A percentile compares a stretch with the other conserved stretches of the same genome.
Conservation (phyloP, 2,888 invertebrate species). For the Tachina fera region DNA sequence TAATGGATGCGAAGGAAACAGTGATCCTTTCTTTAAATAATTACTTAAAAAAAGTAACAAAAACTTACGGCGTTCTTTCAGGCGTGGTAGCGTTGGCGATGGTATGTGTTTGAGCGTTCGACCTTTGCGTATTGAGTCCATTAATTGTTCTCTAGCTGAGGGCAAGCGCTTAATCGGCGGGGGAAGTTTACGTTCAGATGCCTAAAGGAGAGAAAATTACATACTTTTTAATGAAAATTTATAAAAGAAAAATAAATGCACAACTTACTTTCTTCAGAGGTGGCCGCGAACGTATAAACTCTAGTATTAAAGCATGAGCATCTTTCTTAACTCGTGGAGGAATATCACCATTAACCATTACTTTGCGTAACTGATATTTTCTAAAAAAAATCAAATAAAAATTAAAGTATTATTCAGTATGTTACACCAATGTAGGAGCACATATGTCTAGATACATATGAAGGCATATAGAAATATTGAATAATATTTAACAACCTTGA, state of each 20-base stretch:
- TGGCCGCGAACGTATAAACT: constrained; percentile 97
- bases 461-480: neutral
- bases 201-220: constrained; percentile 82
- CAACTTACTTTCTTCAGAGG: constrained; percentile 92
- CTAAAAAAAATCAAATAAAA: constrained; percentile 72
- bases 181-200: constrained; percentile 92
- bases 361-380: constrained; percentile 94
- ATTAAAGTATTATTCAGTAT: neutral
- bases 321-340: constrained; percentile 94
- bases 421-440: neutral
- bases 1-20: too few relatives aligned
- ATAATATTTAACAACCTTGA: constrained; percentile 84
- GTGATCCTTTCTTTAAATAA: neutral
- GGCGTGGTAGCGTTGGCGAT: constrained; percentile 82
- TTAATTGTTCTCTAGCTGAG: constrained; percentile 92
- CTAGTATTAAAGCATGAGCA: constrained; percentile 97
- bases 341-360: constrained; percentile 91
- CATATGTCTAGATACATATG: neutral
- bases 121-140: constrained; percentile 93
- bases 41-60: neutral
- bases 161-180: constrained; percentile 89
- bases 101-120: constrained; percentile 86
- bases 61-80: constrained; percentile 85
- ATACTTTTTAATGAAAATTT: constrained; percentile 1
- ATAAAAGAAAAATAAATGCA: neutral